phyloP scores from a whole-genome alignment of 1,140 invertebrate genomes.

The Stegodyphus dumicola region DNA sequence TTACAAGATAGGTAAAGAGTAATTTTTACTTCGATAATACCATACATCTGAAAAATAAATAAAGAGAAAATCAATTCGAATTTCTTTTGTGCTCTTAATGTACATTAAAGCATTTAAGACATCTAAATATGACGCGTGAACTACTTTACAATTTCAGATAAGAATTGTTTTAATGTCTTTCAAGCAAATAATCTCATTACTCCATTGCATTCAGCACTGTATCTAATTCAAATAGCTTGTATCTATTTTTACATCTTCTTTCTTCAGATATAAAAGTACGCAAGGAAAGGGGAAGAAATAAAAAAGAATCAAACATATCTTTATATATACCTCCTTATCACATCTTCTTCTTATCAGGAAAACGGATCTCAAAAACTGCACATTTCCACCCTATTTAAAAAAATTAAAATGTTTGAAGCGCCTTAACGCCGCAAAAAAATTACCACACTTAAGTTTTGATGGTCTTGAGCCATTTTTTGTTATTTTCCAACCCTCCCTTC shows the following conservation, averaged over 20 bases:
- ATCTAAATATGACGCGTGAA: too few species aligned
- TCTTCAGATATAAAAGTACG: neutral
- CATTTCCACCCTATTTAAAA: slow-evolving; percentile 60
- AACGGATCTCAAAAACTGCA: slow-evolving; percentile 46
- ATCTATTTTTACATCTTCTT: neutral
- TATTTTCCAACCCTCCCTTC: slow-evolving; percentile 14
- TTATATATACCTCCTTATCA: neutral
- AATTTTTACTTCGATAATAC: too few species aligned
- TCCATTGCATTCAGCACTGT: neutral
- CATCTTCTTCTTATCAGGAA: slow-evolving; percentile 20
- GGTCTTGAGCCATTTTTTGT: neutral
- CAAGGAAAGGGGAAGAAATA: neutral
- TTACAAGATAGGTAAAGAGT: too few species aligned
- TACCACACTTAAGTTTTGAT: slow-evolving; percentile 47
- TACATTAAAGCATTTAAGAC: too few species aligned
- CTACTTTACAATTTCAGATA: neutral
- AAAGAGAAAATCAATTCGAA: too few species aligned
- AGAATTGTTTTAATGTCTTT: too few species aligned
- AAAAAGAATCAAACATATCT: slow-evolving; percentile 23
- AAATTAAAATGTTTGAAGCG: slow-evolving; percentile 53
- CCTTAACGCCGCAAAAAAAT: slow-evolving; percentile 32
- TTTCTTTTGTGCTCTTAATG: too few species aligned
- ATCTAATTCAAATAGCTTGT: slow-evolving; percentile 39
- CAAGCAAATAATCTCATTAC: too few species aligned
- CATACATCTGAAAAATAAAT: too few species aligned